Conservation (phyloP, 2,797 vertebrate genomes). For the Menidia menidia region DNA sequence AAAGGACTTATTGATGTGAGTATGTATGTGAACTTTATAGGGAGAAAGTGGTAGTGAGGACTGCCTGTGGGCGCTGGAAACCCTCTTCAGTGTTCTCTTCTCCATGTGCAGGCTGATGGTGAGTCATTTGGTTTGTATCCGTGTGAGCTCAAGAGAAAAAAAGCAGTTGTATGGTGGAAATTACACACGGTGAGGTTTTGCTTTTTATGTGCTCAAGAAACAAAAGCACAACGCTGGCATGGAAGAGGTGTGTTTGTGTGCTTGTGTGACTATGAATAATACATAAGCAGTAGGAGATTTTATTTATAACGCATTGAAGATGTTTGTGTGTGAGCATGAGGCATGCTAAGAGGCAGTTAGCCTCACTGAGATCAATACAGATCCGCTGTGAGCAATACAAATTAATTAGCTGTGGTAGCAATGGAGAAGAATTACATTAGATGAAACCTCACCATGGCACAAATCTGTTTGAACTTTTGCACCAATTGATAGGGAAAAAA, state of each 20-base stretch:
- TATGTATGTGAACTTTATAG: slow-evolving; percentile 76
- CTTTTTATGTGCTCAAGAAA: slow-evolving; percentile 47
- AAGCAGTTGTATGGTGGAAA: slow-evolving; percentile 34
- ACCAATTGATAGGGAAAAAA: not conserved
- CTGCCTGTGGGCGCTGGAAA: slow-evolving; percentile 94
- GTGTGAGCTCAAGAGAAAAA: slow-evolving; percentile 24
- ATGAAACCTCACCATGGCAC: slow-evolving; percentile 35
- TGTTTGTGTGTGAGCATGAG: slow-evolving; percentile 59
- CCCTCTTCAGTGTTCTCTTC: slow-evolving; percentile 94
- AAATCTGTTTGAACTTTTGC: slow-evolving; percentile 50
- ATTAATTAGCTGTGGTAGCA: slow-evolving; percentile 57
- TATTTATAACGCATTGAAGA: slow-evolving; percentile 70
- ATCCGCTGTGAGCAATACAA: slow-evolving; percentile 55
- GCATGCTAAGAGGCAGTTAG: slow-evolving; percentile 53
- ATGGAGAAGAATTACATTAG: slow-evolving; percentile 40
- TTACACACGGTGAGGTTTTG: slow-evolving; percentile 44
- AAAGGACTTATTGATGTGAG: slow-evolving; percentile 37
- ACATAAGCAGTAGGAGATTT: slow-evolving; percentile 69
- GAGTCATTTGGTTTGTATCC: slow-evolving; percentile 74
- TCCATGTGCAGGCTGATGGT: slow-evolving; percentile 99
- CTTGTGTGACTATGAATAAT: slow-evolving; percentile 58
- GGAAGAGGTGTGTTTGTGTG: slow-evolving; percentile 35
- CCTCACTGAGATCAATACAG: slow-evolving; percentile 59
- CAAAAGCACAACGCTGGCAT: slow-evolving; percentile 40
- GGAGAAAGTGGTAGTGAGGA: slow-evolving; percentile 93